Conservation (phyloP, 2,797 vertebrate species). For the Poecilia velifera region DNA sequence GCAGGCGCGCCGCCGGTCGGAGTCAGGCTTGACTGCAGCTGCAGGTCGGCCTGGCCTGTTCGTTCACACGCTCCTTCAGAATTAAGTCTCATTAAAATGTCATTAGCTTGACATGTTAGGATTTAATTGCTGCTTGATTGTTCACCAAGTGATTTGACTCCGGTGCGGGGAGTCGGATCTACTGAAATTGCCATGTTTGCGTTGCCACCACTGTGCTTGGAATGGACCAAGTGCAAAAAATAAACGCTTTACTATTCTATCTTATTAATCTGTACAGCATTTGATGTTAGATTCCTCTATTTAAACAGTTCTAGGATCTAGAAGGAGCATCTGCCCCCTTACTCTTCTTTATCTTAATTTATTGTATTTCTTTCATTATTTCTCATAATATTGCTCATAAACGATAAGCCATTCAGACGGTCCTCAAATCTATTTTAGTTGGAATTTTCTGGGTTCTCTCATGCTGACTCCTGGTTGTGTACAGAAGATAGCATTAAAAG, state of each 20-base stretch:
- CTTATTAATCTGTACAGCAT: neutral
- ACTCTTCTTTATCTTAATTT: slow-evolving; percentile 15
- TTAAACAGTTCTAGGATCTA: neutral
- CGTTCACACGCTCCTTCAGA: slow-evolving; percentile 44
- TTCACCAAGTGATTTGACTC: slow-evolving; percentile 44
- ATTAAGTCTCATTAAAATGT: slow-evolving; percentile 65
- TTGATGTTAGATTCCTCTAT: slow-evolving; percentile 1
- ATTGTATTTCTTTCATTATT: slow-evolving; percentile 1
- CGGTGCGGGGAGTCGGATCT: neutral
- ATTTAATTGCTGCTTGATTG: slow-evolving; percentile 63
- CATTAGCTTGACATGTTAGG: slow-evolving; percentile 53
- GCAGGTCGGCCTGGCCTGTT: slow-evolving; percentile 22
- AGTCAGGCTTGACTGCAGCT: slow-evolving; percentile 36
- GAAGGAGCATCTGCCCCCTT: slow-evolving; percentile 6
- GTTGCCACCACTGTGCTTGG: neutral
- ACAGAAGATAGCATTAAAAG: slow-evolving; percentile 4
- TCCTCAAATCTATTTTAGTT: slow-evolving; percentile 64
- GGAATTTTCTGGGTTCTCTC: slow-evolving; percentile 42
- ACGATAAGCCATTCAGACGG: slow-evolving; percentile 31
- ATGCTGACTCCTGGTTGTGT: slow-evolving; percentile 9
- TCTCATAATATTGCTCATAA: slow-evolving; percentile 25
- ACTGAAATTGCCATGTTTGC: neutral
- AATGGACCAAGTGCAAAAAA: neutral
- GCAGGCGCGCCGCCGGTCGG: slow-evolving; percentile 52
- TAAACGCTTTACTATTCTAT: neutral